Percentiles rank a stretch among this genome's conserved stretches.
Evolutionary conservation across 2,113 vertebrate species (phyloP).

Genomic region (Meles meles): DNA sequence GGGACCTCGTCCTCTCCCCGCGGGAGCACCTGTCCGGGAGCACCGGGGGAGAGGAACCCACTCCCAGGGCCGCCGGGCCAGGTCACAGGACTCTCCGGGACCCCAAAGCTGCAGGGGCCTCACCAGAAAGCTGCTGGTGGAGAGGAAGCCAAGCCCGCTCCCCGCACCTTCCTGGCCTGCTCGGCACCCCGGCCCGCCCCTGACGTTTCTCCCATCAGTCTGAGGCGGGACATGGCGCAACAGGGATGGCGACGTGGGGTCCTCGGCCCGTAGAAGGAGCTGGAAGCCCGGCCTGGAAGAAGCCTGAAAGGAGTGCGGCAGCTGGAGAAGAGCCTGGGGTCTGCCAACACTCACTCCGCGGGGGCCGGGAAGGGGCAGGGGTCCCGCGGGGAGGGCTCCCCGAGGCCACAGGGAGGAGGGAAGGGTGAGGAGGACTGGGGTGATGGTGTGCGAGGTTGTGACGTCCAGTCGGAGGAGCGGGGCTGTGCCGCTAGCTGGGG

Average conservation of each 20-base stretch:
- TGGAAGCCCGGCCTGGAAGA: background rate
- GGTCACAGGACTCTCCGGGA: background rate
- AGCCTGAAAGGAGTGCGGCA: background rate
- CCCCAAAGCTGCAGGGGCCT: background rate
- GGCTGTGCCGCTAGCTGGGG: background rate
- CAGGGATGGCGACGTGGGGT: too few relatives aligned
- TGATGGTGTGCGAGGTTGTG: background rate
- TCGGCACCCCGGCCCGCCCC: fast-evolving
- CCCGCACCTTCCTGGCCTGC: background rate
- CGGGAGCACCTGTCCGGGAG: background rate
- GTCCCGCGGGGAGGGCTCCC: background rate
- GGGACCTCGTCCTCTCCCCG: fast-evolving
- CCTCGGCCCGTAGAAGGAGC: background rate
- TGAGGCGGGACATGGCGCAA: fast-evolving
- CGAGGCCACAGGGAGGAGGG: background rate
- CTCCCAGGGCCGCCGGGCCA: background rate
- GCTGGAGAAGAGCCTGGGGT: background rate
- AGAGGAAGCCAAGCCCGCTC: background rate
- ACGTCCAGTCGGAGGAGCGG: background rate
- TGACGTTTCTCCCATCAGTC: background rate
- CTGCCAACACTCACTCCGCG: too few relatives aligned
- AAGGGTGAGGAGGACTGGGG: background rate
- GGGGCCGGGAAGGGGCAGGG: background rate
- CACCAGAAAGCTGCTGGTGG: background rate
- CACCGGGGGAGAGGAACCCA: background rate